Conservation (phyloP, 1,140 invertebrate genomes). For the Rhagoletis zephyria region DNA sequence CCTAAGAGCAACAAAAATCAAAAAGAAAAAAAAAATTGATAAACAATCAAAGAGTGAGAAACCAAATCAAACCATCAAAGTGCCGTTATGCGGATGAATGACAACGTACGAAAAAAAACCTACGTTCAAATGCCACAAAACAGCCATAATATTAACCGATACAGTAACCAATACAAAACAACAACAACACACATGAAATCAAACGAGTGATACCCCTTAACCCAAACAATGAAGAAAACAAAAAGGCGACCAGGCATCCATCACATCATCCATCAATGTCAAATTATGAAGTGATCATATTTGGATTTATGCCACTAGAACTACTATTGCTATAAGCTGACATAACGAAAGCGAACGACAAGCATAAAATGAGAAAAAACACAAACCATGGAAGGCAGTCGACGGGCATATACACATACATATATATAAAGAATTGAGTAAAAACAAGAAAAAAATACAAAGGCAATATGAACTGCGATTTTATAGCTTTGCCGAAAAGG, state of each 20-base stretch:
- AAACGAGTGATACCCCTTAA: conserved; percentile 9
- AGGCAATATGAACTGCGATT: conserved; percentile 1
- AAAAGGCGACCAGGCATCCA: conserved; percentile 31
- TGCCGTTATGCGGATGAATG: conserved; percentile 64
- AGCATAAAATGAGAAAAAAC: background rate
- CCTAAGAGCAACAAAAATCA: background rate
- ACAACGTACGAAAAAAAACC: conserved; percentile 6
- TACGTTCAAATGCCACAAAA: conserved; percentile 5
- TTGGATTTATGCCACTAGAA: conserved; percentile 70
- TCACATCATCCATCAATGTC: conserved; percentile 72
- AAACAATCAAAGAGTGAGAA: conserved; percentile 71
- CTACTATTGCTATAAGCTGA: background rate
- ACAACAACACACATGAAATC: conserved; percentile 27
- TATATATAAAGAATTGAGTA: background rate
- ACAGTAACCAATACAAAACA: conserved; percentile 42
- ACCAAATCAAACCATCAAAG: conserved; percentile 72
- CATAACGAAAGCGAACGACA: conserved; percentile 30
- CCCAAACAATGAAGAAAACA: conserved; percentile 3
- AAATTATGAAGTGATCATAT: conserved; percentile 74
- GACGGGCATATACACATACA: background rate
- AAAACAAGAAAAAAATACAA: background rate
- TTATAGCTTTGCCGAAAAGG: conserved; percentile 12
- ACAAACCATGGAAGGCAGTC: background rate
- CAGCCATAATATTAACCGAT: conserved; percentile 36
- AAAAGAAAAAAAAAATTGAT: conserved; percentile 14